phyloP scores from a whole-genome alignment of 2,113 vertebrate genomes.

The Eclectus roratus region DNA sequence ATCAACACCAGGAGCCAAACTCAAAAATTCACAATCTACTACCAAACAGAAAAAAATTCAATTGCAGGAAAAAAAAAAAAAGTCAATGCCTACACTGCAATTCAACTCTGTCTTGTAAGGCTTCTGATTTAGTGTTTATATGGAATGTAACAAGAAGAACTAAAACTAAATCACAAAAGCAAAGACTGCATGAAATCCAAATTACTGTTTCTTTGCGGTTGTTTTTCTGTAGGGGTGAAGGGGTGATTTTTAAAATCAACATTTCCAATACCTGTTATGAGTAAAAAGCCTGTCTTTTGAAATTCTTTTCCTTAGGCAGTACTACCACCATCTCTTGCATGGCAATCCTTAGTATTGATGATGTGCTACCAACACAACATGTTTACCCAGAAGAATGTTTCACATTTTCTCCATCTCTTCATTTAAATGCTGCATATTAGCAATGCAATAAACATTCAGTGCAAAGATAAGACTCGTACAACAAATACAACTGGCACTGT shows the following conservation, averaged over 20 bases:
- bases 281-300: background rate
- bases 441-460: background rate
- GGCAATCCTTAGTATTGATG: background rate
- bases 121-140: background rate
- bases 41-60: background rate
- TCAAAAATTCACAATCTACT: background rate
- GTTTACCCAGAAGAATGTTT: background rate
- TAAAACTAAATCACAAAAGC: background rate
- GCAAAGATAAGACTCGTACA: background rate
- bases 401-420: background rate
- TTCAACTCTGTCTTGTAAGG: background rate
- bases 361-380: background rate
- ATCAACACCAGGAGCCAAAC: background rate
- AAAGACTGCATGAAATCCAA: background rate
- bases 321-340: background rate
- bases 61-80: no score
- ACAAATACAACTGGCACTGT: background rate
- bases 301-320: background rate
- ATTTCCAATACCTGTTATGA: background rate
- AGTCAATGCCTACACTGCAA: background rate
- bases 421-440: background rate
- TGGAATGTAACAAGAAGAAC: background rate
- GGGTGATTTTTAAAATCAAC: background rate
- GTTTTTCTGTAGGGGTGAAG: no score
- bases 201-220: background rate